A percentile compares a stretch with the other conserved stretches of the same genome.
Conservation (phyloP, 1,140 invertebrate species). For the Aphis craccivora region DNA sequence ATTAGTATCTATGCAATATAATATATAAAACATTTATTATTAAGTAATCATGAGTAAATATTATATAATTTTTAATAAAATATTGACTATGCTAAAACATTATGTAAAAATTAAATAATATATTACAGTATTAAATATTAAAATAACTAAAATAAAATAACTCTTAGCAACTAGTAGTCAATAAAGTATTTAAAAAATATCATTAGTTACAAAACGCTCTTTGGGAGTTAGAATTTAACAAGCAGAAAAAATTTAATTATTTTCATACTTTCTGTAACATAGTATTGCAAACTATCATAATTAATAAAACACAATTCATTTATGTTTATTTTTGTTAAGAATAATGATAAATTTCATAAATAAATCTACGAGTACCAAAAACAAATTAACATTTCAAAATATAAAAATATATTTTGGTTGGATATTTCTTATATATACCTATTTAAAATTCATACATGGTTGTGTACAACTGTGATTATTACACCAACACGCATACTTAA, state of each 20-base stretch:
- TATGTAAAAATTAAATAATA: neutral
- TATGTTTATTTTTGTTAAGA: neutral
- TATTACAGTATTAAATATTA: too few relatives aligned
- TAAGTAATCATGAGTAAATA: too few relatives aligned
- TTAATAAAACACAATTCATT: neutral
- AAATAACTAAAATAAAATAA: too few relatives aligned
- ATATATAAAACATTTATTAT: neutral
- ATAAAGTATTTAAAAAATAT: too few relatives aligned
- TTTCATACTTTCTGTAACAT: too few relatives aligned
- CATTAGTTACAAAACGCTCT: too few relatives aligned
- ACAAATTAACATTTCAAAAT: neutral
- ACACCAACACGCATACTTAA: neutral
- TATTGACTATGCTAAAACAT: neutral
- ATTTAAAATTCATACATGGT: neutral
- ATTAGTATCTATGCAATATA: neutral
- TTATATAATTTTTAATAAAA: too few relatives aligned
- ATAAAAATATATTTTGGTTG: neutral
- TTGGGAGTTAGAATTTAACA: too few relatives aligned
- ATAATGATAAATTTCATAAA: neutral
- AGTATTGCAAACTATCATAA: neutral
- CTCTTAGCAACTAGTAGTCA: too few relatives aligned
- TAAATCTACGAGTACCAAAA: neutral
- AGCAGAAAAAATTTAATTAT: too few relatives aligned
- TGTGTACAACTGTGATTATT: neutral
- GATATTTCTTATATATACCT: too few relatives aligned